Evolutionary conservation across 2,888 invertebrate genomes (phyloP).

Genomic region (Tenthredo livida): DNA sequence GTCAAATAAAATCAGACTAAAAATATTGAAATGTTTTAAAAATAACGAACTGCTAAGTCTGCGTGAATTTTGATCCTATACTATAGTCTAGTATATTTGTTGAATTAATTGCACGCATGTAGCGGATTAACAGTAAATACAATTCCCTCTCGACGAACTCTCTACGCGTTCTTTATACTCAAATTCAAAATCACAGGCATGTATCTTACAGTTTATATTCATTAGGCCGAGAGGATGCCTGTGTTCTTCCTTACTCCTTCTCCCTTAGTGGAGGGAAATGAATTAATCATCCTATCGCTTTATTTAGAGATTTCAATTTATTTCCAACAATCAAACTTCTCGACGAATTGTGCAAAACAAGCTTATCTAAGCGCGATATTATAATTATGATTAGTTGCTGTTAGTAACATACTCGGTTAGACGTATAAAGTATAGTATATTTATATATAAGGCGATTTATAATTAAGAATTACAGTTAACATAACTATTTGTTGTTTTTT

Average conservation of each 20-base stretch:
- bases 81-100: not conserved
- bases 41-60: not conserved
- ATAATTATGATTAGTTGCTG: conserved; percentile 30
- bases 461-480: conserved; percentile 58
- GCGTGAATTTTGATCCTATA: not conserved
- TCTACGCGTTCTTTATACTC: not conserved
- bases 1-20: not conserved
- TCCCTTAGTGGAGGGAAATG: not conserved
- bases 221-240: not conserved
- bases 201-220: conserved; percentile 9
- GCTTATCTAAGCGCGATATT: conserved; percentile 22
- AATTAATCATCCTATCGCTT: not conserved
- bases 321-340: conserved; percentile 18
- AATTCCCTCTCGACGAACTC: conserved; percentile 1
- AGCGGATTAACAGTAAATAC: not conserved
- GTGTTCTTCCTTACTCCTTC: not conserved
- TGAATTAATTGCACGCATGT: not conserved
- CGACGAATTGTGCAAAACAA: conserved; percentile 40
- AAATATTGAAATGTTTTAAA: not conserved
- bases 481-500: not conserved
- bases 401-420: conserved; percentile 25
- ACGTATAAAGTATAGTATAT: conserved; percentile 23
- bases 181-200: not conserved
- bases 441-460: conserved; percentile 57
- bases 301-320: not conserved